Evolutionary conservation across 1,140 invertebrate genomes (phyloP), one percentile per base, ranked within the genome.

Genomic region (Sycophaga agraensis): DNA sequence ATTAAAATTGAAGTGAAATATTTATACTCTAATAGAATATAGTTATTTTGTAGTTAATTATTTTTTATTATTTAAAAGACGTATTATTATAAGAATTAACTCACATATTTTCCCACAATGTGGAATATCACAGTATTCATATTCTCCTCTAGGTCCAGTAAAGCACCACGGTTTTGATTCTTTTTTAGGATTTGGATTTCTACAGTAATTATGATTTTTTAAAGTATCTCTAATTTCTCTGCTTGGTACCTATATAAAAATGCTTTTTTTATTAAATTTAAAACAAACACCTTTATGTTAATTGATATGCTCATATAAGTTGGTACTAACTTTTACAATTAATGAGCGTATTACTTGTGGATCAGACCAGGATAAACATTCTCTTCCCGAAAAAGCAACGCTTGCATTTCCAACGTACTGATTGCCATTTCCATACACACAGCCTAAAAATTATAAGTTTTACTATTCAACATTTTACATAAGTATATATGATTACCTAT

Each of bases 111-210:
- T 70, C 28, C 72, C 70, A 63, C 82, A 86, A 12, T 68, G 37
- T 3, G 84, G 84, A 63, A 86, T 84, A 63, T 86, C 84, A 58
- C 85, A 86, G 54, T 80, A 78, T 65, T 85, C 84, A 21, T 73
- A 77, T 54, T 79, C 71, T 1, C 78, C 76, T 4, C 67, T 42
- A n/a, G 53, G 22, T 0, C 64, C 71, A 14, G 75, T 74, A 64
- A 75, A 86, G 61, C 85, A 87, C 85, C 85, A 87, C 0, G 85
- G 85, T n/a, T 70, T 73, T 1, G 70, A 69, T 34, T 82, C 80
- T n/a, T 76, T 79, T 4, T 64, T 69, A 0, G 81, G 78, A 66
- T 79, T 82, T 1, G 82, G 81, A 73, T 86, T 86, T 56, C 84
- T 75, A 63, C 85, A 87, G 63, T 79, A 82, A 68, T 86, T 85